Evolutionary conservation across 2,888 invertebrate species (phyloP), one percentile per base, ranked within the genome.

Genomic region (Eupithecia pulchellata): DNA sequence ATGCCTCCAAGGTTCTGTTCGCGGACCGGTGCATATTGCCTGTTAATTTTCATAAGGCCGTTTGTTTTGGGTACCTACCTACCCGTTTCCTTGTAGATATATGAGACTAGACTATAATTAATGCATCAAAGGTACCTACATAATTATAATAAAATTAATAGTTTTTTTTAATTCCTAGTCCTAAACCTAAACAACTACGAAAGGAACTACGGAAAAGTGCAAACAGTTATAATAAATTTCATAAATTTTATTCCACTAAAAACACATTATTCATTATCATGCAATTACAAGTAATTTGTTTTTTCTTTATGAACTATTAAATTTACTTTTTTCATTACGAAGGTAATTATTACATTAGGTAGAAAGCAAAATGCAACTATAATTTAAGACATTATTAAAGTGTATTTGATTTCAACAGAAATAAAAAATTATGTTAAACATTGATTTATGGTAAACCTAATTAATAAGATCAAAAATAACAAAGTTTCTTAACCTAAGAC

Each of bases 401-500:
- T n/a, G n/a, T n/a, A n/a, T n/a, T n/a, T n/a, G n/a, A n/a, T 32
- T 32, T 4, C 4, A 32, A 32, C 32, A 5, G 4, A 6, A 32
- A 32, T 32, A 9, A 3, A 42, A 42, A 42, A 42, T 20, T 47
- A 47, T 47, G 20, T 47, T 17, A 47, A n/a, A 20, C 47, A 47
- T 47, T 47, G 47, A 55, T 55, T 55, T 55, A 55, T 55, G 29
- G 27, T 57, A 57, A 14, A 29, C 29, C 55, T 55, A 55, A 55
- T 57, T 57, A 57, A 29, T 29, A 17, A 57, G 25, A 57, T 57
- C 55, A 57, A 14, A 57, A 55, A 57, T 17, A 57, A 57, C 57
- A 57, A 29, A 57, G 6, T 57, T 29, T 29, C 27, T 57, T 17
- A 57, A 2, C 27, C 52, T 52, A 52, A 20, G 52, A 25, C 57